phyloP scores from a whole-genome alignment of 2,797 vertebrate genomes.

The Euphonia xanthogaster region DNA sequence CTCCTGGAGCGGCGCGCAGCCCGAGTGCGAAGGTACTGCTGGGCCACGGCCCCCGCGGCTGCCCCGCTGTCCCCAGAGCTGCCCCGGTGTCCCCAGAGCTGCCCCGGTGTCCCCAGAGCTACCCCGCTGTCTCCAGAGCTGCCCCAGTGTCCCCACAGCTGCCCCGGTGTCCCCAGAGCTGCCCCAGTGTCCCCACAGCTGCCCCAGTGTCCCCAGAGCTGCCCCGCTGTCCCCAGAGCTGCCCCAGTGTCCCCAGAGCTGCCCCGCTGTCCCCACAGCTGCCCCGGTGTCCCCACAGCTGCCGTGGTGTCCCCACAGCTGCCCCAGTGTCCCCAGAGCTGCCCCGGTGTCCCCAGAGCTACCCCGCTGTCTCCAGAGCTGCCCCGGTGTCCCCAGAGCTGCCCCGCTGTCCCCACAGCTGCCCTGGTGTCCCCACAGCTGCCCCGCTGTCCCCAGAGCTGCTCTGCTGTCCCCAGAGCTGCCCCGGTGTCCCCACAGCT shows the following conservation, averaged over 20 bases:
- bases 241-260: fast-evolving
- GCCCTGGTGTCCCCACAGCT: fast-evolving
- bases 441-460: fast-evolving
- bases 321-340: fast-evolving
- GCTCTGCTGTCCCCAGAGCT: fast-evolving
- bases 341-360: fast-evolving
- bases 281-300: fast-evolving
- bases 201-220: fast-evolving
- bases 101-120: fast-evolving
- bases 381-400: fast-evolving
- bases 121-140: fast-evolving
- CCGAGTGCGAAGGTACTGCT: slow-evolving; percentile 89
- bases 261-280: fast-evolving
- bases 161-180: neutral
- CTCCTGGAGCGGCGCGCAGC: slow-evolving; percentile 89
- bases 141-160: fast-evolving
- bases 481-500: fast-evolving
- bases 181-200: fast-evolving
- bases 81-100: neutral
- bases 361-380: fast-evolving
- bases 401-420: fast-evolving
- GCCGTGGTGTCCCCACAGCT: fast-evolving
- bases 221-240: fast-evolving
- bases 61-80: no score
- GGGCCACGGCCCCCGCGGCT: neutral